Base-by-base conservation (phyloP, 2,797 vertebrate species). In the Antrozous pallidus region DNA sequence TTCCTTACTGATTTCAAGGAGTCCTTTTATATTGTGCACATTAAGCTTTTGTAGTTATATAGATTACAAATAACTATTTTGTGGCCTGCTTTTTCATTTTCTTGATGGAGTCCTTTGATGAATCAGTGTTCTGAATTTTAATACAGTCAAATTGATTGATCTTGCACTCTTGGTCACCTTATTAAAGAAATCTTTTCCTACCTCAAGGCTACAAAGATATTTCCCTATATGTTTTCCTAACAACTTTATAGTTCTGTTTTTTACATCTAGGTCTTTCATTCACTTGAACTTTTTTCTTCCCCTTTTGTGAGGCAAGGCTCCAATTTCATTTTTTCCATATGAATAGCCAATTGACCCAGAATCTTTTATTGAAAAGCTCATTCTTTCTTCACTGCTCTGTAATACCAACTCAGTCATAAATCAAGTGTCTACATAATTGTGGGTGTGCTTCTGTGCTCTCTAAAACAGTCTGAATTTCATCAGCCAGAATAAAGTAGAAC, bases 281-380 rank as follows among this genome's bases (percentile, higher is more conserved):
- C 58, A 88, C 40, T 54, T 88, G n/a, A 69, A 61, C 8, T 74
- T 36, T 81, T 71, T 83, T 75, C 16, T 80, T 61, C 42, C 51
- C 31, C n/a, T 49, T 91, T 87, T 90, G 56, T 91, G 42, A 91
- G 11, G 31, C 51, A 85, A 33, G 28, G 38, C 51, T 95, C 77
- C 45, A 77, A 69, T 90, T 96, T 90, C 87, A 75, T 87, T 86
- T 95, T 79, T 95, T 88, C 82, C 78, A 86, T 86, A 87, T 88
- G 70, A 87, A 85, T 71, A 90, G 42, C 45, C 95, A 95, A 22
- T 75, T 88, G 91, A 94, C 94, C 85, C 58, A 88, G 67, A 95
- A 95, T 93, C 83, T 90, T 80, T 94, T 95, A 89, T 91, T 91
- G 89, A 91, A 96, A 95, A 95, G 69, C 81, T 90, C 47, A 61